Evolutionary conservation across 2,888 invertebrate species (phyloP).

Genomic region (Drosophila niveifrons): DNA sequence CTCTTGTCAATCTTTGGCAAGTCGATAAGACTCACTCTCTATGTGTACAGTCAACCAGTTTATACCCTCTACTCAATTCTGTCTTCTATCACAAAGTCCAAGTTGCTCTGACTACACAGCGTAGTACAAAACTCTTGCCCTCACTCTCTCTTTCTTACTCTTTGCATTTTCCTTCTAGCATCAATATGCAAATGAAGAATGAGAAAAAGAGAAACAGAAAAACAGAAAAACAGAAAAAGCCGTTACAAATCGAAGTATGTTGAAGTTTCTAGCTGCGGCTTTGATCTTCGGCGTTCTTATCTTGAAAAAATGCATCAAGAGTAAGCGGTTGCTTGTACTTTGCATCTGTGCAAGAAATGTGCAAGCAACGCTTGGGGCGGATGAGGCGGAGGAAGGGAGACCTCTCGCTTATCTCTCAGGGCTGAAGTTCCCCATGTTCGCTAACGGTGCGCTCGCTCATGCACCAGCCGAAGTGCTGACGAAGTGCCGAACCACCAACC

Average conservation of each 20-base stretch:
- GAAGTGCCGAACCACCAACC: too few relatives aligned
- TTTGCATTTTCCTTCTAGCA: background rate
- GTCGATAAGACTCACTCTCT: slow-evolving; percentile 37
- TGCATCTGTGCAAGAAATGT: slow-evolving; percentile 50
- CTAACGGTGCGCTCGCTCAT: background rate
- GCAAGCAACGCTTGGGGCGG: background rate
- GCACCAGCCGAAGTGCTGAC: background rate
- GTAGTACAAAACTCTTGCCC: background rate
- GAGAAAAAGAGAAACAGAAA: background rate
- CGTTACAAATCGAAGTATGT: slow-evolving; percentile 5
- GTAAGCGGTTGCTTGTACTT: slow-evolving; percentile 54
- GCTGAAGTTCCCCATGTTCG: slow-evolving; percentile 36
- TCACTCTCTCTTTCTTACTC: background rate
- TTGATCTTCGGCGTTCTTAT: slow-evolving; percentile 58
- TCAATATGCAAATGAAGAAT: background rate
- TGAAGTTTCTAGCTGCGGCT: slow-evolving; percentile 31
- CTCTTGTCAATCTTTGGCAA: slow-evolving; percentile 15
- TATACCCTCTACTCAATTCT: slow-evolving; percentile 10
- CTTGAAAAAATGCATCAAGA: slow-evolving; percentile 45
- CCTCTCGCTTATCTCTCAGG: slow-evolving; percentile 48
- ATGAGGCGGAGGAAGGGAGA: background rate
- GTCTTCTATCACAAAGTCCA: background rate
- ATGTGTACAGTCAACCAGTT: slow-evolving; percentile 26
- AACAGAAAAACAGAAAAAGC: slow-evolving; percentile 1
- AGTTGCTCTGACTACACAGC: background rate